phyloP scores from a whole-genome alignment of 2,888 invertebrate genomes.

The Myathropa florea region DNA sequence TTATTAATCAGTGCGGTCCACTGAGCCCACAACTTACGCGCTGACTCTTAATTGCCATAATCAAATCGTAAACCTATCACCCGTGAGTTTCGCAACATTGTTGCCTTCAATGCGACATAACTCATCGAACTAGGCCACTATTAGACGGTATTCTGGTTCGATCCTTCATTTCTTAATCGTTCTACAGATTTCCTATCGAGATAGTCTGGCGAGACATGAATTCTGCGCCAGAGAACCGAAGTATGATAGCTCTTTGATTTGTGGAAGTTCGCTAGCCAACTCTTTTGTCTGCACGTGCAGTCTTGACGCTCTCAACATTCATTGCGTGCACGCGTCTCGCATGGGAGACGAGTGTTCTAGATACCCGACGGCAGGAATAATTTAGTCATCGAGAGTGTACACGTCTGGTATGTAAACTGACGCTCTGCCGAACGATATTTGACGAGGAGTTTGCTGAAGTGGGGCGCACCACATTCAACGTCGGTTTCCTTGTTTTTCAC shows the following conservation, averaged over 20 bases:
- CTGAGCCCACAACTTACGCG: not conserved
- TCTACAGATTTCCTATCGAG: not conserved
- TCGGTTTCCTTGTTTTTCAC: not conserved
- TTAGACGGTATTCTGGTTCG: not conserved
- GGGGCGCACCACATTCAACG: not conserved
- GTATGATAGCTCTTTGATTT: not conserved
- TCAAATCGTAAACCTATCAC: not conserved
- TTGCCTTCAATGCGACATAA: not conserved
- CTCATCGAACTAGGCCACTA: not conserved
- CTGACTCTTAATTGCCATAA: not conserved
- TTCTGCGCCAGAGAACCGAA: too few species aligned
- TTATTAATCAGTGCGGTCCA: not conserved
- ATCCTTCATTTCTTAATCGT: not conserved
- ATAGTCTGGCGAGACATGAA: not conserved
- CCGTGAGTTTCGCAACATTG: not conserved
- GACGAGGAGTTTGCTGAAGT: not conserved
- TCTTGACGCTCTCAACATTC: not conserved
- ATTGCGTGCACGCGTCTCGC: slow-evolving; percentile 7
- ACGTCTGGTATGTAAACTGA: not conserved
- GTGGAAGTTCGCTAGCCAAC: slow-evolving; percentile 26
- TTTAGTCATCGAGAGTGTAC: not conserved
- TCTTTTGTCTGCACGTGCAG: slow-evolving; percentile 23
- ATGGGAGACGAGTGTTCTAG: slow-evolving; percentile 17
- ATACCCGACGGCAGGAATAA: not conserved
- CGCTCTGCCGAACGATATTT: not conserved